These are phyloP conservation scores for Osedax frankpressi DNA, from an alignment of 2,888 invertebrate genomes.

Conservation along the genomic window DNA sequence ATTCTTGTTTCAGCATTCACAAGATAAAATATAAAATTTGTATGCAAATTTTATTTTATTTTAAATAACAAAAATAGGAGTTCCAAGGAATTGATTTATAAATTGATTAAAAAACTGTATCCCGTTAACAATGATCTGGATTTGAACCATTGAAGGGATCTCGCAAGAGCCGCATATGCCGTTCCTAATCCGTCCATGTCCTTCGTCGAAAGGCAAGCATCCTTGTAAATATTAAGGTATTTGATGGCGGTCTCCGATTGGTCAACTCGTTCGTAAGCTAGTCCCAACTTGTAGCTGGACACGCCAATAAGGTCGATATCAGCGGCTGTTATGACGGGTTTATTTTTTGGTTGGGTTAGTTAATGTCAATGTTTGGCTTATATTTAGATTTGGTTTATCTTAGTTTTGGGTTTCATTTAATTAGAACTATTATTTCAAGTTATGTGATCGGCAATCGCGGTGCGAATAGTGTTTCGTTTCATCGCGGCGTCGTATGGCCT, in stretches of 20 bases:
- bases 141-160: constrained; percentile 43
- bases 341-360: too few relatives aligned
- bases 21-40: too few relatives aligned
- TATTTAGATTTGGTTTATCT: too few relatives aligned
- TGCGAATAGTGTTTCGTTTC: too few relatives aligned
- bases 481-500: too few relatives aligned
- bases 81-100: background rate
- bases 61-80: background rate
- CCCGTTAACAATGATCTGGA: background rate
- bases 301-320: constrained; percentile 36
- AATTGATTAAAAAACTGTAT: background rate
- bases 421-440: too few relatives aligned
- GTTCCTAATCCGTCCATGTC: constrained; percentile 40
- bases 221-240: constrained; percentile 40
- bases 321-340: too few relatives aligned
- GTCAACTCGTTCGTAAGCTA: constrained; percentile 36
- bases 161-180: constrained; percentile 45
- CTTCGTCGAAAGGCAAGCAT: constrained; percentile 32
- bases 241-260: constrained; percentile 35
- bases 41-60: background rate
- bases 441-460: too few relatives aligned
- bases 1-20: too few relatives aligned
- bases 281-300: constrained; percentile 39
- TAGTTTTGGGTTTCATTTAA: too few relatives aligned
- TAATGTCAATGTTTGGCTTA: too few relatives aligned